These are phyloP conservation scores for Hirundo rustica DNA, from an alignment of 2,797 vertebrate genomes.

Conservation along the genomic window DNA sequence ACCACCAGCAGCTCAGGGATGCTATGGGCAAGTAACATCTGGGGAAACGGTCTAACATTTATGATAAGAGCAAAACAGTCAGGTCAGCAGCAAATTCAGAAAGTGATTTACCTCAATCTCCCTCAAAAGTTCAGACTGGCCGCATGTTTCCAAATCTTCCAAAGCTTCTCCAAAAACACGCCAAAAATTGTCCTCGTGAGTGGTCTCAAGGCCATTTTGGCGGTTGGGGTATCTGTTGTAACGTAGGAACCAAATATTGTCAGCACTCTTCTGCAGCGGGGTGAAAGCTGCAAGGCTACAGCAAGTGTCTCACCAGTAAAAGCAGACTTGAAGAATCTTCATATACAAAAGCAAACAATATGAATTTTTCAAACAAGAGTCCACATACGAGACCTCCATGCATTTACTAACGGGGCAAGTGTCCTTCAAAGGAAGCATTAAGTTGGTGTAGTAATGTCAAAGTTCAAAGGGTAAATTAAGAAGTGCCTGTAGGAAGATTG, in stretches of 20 bases:
- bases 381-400: conserved; percentile 75
- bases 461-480: conserved; percentile 76
- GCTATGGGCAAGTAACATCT: not conserved
- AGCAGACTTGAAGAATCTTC: conserved; percentile 77
- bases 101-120: conserved; percentile 89
- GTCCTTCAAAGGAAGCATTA: conserved; percentile 73
- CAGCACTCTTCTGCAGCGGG: conserved; percentile 79
- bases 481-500: conserved; percentile 79
- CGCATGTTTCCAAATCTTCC: conserved; percentile 97
- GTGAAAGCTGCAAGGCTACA: conserved; percentile 81
- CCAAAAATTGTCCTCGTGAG: conserved; percentile 95
- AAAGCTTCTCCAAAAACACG: conserved; percentile 89
- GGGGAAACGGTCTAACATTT: not conserved
- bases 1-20: not conserved
- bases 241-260: conserved; percentile 93
- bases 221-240: conserved; percentile 92
- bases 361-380: conserved; percentile 73
- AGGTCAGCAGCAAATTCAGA: not conserved
- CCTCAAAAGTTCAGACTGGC: conserved; percentile 94
- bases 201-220: conserved; percentile 85
- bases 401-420: conserved; percentile 73
- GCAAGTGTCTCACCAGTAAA: conserved; percentile 70
- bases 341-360: conserved; percentile 77
- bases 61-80: not conserved
- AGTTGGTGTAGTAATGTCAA: conserved; percentile 70